A percentile compares a stretch with the other conserved stretches of the same genome.
Conservation (phyloP, 2,113 vertebrate genomes). For the Xiphias gladius region DNA sequence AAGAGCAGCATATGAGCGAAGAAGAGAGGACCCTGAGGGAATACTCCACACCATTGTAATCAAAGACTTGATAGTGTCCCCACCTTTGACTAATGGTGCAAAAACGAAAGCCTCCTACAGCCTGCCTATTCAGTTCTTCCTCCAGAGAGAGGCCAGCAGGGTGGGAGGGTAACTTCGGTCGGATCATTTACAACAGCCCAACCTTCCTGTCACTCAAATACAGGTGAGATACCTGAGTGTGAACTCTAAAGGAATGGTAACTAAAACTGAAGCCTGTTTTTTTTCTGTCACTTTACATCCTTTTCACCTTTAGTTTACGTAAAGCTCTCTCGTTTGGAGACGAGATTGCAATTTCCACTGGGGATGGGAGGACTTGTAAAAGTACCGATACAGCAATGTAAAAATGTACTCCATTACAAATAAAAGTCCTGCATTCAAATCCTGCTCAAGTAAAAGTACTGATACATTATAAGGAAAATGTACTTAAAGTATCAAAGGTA, state of each 20-base stretch:
- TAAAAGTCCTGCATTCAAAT: too few species aligned
- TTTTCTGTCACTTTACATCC: neutral
- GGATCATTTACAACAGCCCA: neutral
- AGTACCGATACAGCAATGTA: too few species aligned
- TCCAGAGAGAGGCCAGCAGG: conserved; percentile 16
- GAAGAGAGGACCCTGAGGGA: conserved; percentile 50
- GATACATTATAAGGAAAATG: too few species aligned
- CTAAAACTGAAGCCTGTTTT: neutral
- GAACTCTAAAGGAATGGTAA: neutral
- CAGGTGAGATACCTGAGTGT: conserved; percentile 36
- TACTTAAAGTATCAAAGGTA: too few species aligned
- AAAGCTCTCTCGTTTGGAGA: too few species aligned
- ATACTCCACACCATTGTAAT: conserved; percentile 56
- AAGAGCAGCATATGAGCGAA: conserved; percentile 70
- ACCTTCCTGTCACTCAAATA: conserved; percentile 26
- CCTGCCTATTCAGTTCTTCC: conserved; percentile 35
- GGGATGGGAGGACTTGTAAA: too few species aligned
- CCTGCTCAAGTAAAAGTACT: too few species aligned
- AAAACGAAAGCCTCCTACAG: conserved; percentile 46
- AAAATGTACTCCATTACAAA: too few species aligned
- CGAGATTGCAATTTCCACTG: too few species aligned
- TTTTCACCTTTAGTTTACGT: neutral
- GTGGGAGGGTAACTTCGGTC: neutral
- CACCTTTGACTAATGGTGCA: conserved; percentile 71
- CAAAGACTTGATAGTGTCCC: conserved; percentile 70